Percentiles rank a stretch among this genome's conserved stretches.
Evolutionary conservation across 1,140 invertebrate species (phyloP).

Genomic region (Dendroctonus valens): DNA sequence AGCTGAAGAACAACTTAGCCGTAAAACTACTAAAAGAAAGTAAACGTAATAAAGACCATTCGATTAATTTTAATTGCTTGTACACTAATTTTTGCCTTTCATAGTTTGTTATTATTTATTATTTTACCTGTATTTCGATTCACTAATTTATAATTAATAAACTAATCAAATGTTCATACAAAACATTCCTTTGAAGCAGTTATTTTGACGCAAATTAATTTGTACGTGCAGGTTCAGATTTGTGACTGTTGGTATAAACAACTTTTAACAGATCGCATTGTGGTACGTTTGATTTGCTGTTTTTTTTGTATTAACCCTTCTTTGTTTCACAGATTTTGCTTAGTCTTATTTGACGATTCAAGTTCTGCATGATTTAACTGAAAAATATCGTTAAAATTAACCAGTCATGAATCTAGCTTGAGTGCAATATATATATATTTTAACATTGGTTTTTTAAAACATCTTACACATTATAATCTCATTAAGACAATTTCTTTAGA

Average conservation of each 20-base stretch:
- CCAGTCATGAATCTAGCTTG: conserved; percentile 2
- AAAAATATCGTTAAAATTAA: neutral
- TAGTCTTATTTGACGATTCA: neutral
- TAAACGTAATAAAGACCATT: conserved; percentile 18
- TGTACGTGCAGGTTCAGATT: neutral
- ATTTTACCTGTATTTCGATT: conserved; percentile 23
- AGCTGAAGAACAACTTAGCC: conserved; percentile 70
- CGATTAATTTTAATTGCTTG: conserved; percentile 20
- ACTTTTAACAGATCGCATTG: neutral
- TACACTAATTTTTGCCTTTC: conserved; percentile 24
- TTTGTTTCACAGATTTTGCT: neutral
- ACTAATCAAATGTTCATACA: conserved; percentile 23
- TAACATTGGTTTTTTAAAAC: conserved; percentile 3
- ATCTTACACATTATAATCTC: conserved; percentile 2
- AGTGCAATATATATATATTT: conserved; percentile 9
- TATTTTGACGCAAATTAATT: no score
- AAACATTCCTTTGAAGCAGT: conserved; percentile 32
- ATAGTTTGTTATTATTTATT: conserved; percentile 27
- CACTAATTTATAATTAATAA: conserved; percentile 32
- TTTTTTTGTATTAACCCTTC: conserved; percentile 1
- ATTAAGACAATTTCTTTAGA: conserved; percentile 4
- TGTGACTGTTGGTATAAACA: neutral
- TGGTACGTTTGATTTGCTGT: neutral
- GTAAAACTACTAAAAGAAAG: conserved; percentile 47
- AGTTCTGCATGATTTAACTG: no score